phyloP scores from a whole-genome alignment of 1,140 invertebrate genomes.

The Aleiodes sp. region DNA sequence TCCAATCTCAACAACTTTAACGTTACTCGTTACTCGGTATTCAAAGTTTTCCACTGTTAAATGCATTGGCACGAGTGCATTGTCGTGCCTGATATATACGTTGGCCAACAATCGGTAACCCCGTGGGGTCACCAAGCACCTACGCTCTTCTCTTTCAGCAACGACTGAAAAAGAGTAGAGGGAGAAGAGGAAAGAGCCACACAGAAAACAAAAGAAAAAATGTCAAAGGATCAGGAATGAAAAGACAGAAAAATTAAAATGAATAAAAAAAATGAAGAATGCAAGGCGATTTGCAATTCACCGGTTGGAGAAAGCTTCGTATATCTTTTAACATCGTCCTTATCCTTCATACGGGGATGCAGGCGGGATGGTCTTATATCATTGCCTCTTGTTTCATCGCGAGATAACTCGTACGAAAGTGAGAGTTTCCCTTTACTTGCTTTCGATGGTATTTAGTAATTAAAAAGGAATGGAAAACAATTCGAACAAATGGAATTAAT shows the following conservation, averaged over 20 bases:
- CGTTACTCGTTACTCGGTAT: not conserved
- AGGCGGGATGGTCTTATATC: constrained; percentile 45
- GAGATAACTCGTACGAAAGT: constrained; percentile 43
- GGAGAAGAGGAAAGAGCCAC: constrained; percentile 18
- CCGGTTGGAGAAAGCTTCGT: constrained; percentile 56
- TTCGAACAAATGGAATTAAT: no score
- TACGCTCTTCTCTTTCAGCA: constrained; percentile 12
- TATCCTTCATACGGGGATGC: constrained; percentile 36
- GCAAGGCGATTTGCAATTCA: constrained; percentile 41
- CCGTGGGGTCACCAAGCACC: constrained; percentile 2
- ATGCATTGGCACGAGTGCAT: constrained; percentile 17
- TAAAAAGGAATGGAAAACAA: no score
- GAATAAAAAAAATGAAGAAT: constrained; percentile 33
- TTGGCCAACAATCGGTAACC: constrained; percentile 23
- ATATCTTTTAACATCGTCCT: constrained; percentile 48
- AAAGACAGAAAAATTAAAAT: constrained; percentile 27
- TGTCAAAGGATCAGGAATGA: not conserved
- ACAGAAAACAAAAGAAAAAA: constrained; percentile 27
- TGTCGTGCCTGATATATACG: constrained; percentile 19
- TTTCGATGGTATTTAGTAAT: constrained; percentile 22
- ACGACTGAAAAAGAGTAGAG: not conserved
- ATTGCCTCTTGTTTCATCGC: constrained; percentile 35
- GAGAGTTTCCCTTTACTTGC: constrained; percentile 45
- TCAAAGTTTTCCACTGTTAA: constrained; percentile 7
- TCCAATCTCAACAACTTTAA: not conserved